Percentiles rank a stretch among this genome's conserved stretches.
These are phyloP conservation scores for Acrocephalus kingi DNA, from an alignment of 2,113 vertebrate genomes.

Conservation along the genomic window DNA sequence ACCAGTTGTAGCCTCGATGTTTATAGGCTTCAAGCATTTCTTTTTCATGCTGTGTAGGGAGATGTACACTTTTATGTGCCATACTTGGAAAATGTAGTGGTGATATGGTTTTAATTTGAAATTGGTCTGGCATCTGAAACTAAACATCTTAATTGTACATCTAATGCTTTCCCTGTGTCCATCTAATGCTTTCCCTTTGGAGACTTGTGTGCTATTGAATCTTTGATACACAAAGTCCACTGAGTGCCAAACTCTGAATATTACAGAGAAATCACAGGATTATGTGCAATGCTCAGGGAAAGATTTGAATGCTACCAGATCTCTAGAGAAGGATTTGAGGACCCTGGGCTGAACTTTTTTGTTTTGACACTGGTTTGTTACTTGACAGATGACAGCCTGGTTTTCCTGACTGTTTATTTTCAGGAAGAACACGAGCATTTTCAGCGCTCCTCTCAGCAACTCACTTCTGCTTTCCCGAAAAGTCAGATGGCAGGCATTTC, in stretches of 20 bases:
- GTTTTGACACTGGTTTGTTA: neutral
- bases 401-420: constrained; percentile 6
- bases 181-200: neutral
- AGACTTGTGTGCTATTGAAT: neutral
- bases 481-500: neutral
- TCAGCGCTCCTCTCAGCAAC: neutral
- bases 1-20: neutral
- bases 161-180: neutral
- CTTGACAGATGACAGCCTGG: neutral
- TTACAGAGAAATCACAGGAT: neutral
- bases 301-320: neutral
- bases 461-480: neutral
- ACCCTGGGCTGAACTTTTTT: neutral
- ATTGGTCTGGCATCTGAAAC: neutral
- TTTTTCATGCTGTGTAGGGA: neutral
- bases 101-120: neutral
- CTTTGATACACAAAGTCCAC: neutral
- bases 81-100: neutral
- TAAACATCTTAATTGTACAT: neutral
- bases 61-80: neutral
- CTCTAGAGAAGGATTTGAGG: neutral
- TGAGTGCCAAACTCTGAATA: neutral
- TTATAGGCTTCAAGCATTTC: neutral
- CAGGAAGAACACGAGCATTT: neutral
- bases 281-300: neutral